Evolutionary conservation across 2,113 vertebrate genomes (phyloP).

Genomic region (Sorex araneus): DNA sequence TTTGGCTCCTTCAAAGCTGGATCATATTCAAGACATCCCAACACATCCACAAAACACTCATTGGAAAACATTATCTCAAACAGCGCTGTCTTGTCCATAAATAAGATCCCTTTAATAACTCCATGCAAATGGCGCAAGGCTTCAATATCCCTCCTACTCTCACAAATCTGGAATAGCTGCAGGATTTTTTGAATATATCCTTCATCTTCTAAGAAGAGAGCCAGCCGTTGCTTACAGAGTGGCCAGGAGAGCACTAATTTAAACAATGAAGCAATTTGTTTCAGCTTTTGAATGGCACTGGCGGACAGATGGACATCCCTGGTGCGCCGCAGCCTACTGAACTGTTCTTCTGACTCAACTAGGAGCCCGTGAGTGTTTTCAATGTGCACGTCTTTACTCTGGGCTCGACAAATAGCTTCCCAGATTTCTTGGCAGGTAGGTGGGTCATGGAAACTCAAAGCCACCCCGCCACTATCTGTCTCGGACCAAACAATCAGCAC

Average conservation of each 20-base stretch:
- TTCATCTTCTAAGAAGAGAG: constrained; percentile 93
- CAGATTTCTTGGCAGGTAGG: constrained; percentile 92
- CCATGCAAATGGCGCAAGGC: constrained; percentile 94
- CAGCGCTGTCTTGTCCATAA: constrained; percentile 95
- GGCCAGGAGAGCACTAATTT: constrained; percentile 93
- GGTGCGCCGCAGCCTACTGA: constrained; percentile 92
- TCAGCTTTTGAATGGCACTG: constrained; percentile 93
- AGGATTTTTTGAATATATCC: constrained; percentile 96
- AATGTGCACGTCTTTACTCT: constrained; percentile 94
- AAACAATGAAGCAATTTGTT: constrained; percentile 94
- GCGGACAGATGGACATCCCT: constrained; percentile 92
- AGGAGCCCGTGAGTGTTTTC: constrained; percentile 93
- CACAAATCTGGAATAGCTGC: constrained; percentile 95
- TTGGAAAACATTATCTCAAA: constrained; percentile 98
- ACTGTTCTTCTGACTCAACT: constrained; percentile 92
- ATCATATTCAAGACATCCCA: constrained; percentile 98
- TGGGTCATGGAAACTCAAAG: constrained; percentile 92
- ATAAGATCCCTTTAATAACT: constrained; percentile 95
- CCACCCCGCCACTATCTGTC: constrained; percentile 90
- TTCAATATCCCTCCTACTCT: constrained; percentile 93
- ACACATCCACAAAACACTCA: constrained; percentile 98
- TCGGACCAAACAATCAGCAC: constrained; percentile 89
- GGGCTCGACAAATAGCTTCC: constrained; percentile 94
- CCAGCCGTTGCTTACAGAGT: constrained; percentile 92
- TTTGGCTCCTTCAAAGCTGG: constrained; percentile 95